phyloP scores from a whole-genome alignment of 2,797 vertebrate genomes.

The Cyclopterus lumpus region DNA sequence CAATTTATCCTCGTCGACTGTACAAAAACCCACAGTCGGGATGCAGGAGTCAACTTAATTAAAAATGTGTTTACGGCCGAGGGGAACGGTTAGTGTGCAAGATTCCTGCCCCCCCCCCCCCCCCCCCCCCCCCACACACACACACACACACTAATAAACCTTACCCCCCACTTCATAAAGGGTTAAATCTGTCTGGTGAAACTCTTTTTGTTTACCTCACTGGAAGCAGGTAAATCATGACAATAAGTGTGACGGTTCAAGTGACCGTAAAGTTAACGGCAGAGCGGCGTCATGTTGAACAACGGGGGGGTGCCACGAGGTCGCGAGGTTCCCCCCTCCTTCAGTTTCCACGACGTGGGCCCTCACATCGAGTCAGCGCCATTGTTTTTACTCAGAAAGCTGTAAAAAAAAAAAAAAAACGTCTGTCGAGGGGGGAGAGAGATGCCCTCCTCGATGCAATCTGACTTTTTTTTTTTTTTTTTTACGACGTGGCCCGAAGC shows the following conservation, averaged over 20 bases:
- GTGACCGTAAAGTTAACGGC: constrained; percentile 62
- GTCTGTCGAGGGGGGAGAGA: constrained; percentile 34
- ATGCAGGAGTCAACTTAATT: constrained; percentile 63
- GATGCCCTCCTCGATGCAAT: constrained; percentile 42
- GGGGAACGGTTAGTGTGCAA: constrained; percentile 54
- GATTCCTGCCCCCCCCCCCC: too few relatives aligned
- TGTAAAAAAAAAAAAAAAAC: constrained; percentile 42
- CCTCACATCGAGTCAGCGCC: constrained; percentile 35
- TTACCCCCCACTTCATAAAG: constrained; percentile 29
- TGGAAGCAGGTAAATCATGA: constrained; percentile 54
- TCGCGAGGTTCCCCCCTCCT: constrained; percentile 60
- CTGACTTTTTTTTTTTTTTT: constrained; percentile 23
- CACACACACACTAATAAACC: constrained; percentile 37
- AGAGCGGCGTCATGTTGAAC: constrained; percentile 66
- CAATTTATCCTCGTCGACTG: constrained; percentile 48
- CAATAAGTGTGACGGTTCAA: constrained; percentile 48
- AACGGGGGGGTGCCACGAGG: constrained; percentile 67
- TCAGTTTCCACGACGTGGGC: constrained; percentile 49
- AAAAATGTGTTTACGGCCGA: constrained; percentile 65
- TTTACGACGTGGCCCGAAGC: constrained; percentile 53
- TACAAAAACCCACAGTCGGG: constrained; percentile 42
- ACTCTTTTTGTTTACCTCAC: constrained; percentile 52
- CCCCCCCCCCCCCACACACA: too few relatives aligned
- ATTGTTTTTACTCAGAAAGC: constrained; percentile 52
- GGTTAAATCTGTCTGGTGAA: constrained; percentile 47